Conservation (phyloP, 2,113 vertebrate species). For the Hystrix cristata region DNA sequence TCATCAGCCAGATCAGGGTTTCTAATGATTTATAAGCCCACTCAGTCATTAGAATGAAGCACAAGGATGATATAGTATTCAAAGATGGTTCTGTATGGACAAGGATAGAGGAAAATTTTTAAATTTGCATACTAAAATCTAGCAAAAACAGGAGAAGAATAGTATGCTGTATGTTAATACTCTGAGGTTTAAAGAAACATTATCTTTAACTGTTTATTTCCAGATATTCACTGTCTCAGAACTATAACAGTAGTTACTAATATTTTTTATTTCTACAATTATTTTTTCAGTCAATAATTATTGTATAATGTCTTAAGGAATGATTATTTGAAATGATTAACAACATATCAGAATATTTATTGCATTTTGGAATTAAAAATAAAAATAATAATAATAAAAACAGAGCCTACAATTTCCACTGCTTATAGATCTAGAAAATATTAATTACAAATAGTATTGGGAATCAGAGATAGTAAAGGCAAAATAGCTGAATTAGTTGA, state of each 20-base stretch:
- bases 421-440: neutral
- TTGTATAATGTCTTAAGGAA: neutral
- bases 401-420: neutral
- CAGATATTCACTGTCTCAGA: neutral
- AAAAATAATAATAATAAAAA: neutral
- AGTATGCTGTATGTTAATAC: neutral
- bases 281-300: neutral
- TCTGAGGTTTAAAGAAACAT: neutral
- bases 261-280: neutral
- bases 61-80: slow-evolving; percentile 78
- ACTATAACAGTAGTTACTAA: neutral
- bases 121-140: slow-evolving; percentile 64
- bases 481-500: neutral
- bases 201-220: neutral
- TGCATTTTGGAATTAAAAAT: neutral
- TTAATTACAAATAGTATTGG: neutral
- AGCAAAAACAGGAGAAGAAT: neutral
- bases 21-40: slow-evolving; percentile 84
- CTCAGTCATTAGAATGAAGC: slow-evolving; percentile 79
- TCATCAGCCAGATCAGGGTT: slow-evolving; percentile 79
- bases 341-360: neutral
- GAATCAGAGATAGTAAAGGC: neutral
- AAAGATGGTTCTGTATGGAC: slow-evolving; percentile 69
- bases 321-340: slow-evolving; percentile 33
- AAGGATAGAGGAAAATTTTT: slow-evolving; percentile 69